phyloP scores from a whole-genome alignment of 2,888 invertebrate genomes.

The Doris montereyensis region DNA sequence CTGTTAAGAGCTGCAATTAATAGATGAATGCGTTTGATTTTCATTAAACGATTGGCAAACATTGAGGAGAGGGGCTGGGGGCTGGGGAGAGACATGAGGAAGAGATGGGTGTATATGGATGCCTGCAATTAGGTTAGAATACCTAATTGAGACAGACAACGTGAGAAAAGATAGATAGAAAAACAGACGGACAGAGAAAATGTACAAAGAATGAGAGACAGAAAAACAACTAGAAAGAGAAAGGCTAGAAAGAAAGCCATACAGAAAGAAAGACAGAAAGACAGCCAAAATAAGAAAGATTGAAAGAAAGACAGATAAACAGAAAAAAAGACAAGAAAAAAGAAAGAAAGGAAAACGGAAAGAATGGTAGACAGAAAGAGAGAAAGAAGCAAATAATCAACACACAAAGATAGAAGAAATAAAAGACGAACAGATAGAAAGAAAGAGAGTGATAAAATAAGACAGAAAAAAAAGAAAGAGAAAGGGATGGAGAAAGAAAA shows the following conservation, averaged over 20 bases:
- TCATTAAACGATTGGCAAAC: too few relatives aligned
- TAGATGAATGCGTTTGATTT: too few relatives aligned
- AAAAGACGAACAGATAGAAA: neutral
- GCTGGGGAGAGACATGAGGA: too few relatives aligned
- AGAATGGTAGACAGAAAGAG: neutral
- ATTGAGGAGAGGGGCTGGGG: too few relatives aligned
- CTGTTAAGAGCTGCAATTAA: too few relatives aligned
- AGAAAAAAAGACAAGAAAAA: neutral
- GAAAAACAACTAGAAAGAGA: conserved; percentile 29
- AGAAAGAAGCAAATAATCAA: neutral
- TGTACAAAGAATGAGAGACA: conserved; percentile 22
- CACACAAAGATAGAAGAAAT: neutral
- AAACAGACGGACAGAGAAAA: neutral
- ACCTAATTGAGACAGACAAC: conserved; percentile 2
- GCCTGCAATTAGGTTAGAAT: too few relatives aligned
- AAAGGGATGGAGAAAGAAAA: neutral
- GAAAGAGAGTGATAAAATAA: neutral
- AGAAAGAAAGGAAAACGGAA: neutral
- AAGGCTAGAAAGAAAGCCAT: neutral
- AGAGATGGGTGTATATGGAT: too few relatives aligned
- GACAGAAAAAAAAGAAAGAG: conserved; percentile 3
- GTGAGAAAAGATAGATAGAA: conserved; percentile 15
- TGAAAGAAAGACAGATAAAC: neutral
- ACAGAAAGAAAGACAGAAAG: neutral
- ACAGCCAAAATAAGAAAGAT: neutral